Evolutionary conservation across 2,113 vertebrate species (phyloP), one percentile per base, ranked within the genome.

Genomic region (Lates calcarifer): DNA sequence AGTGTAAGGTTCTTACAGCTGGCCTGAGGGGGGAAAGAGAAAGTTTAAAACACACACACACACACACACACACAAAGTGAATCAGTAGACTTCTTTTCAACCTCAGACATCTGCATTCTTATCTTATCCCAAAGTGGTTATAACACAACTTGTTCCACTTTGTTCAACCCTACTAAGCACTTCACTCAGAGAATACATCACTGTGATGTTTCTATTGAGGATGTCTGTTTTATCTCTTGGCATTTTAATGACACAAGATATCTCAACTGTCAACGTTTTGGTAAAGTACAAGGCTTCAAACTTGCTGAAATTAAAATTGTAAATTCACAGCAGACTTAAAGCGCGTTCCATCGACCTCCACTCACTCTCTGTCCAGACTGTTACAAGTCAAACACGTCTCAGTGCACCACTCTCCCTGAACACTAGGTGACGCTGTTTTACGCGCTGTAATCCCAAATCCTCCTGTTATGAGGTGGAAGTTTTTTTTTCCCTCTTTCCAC

Each of bases 371-470:
- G 20, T 31, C 2, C 8, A n/a, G 24, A 18, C 51, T 67, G 53
- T 53, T 31, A 37, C 28, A 24, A 66, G 65, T 81, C 51, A 37
- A 65, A 47, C 24, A 10, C 20, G 3, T 53, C 26, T 28, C 29
- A 29, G 0, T 64, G 22, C 41, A 17, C 9, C 5, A 49, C 39
- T 62, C 17, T n/a, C 22, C 22, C 0, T 11, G 15, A 41, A 61
- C 94, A 64, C 91, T 58, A 17, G 92, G 85, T 41, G 94, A 14
- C 92, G 91, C 92, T 94, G 88, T 91, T 90, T 91, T 60, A 76
- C 88, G 65, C 83, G 28, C 55, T 2, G 26, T 22, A 1, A 33
- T 13, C 22, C 37, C 60, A 58, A 82, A 78, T 45, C 39, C 35
- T 41, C 33, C 29, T 51, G 56, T 41, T 41, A 12, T 67, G 79